Conservation (phyloP, 2,888 invertebrate species). For the Lasius platythorax region DNA sequence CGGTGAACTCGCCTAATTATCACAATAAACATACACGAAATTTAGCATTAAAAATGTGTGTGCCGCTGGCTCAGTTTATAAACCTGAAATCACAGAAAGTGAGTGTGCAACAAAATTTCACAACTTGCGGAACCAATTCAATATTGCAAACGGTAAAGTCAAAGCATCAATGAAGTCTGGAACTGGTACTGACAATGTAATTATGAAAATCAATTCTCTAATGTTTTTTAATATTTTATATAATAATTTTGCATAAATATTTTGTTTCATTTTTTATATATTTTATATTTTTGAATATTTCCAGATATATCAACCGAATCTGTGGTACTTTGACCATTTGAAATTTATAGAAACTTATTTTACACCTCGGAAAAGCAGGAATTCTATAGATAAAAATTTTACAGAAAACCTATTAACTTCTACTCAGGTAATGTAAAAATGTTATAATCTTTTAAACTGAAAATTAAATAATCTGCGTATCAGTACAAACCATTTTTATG, state of each 20-base stretch:
- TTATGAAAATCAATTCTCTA: background rate
- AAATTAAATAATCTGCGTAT: no score
- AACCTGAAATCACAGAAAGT: slow-evolving; percentile 3
- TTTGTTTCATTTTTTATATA: background rate
- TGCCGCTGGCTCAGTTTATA: background rate
- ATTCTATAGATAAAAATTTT: no score
- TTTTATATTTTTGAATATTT: slow-evolving; percentile 11
- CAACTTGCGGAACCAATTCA: slow-evolving; percentile 18
- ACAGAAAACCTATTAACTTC: no score
- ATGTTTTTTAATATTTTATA: background rate
- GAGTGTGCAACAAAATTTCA: slow-evolving; percentile 3
- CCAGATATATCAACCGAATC: slow-evolving; percentile 15
- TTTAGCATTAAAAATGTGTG: slow-evolving; percentile 11
- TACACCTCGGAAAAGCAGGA: no score
- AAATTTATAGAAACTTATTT: background rate
- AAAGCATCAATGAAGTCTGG: slow-evolving; percentile 6
- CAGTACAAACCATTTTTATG: no score
- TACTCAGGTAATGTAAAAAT: no score
- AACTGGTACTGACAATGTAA: slow-evolving; percentile 19
- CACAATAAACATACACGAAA: slow-evolving; percentile 5
- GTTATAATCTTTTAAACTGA: no score
- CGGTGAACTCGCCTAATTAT: background rate
- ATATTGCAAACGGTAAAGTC: slow-evolving; percentile 22
- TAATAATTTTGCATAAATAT: background rate
- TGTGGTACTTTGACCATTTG: background rate